Conservation (phyloP, 2,113 vertebrate genomes). For the Felis catus region F.catus_Fca126_mat1.0 CM031413.1:72279501-72280000, state of each 20-base stretch:
- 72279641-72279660: neutral
- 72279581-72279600: neutral
- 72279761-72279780: neutral
- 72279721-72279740: neutral
- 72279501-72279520: neutral
- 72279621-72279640: neutral
- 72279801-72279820: slow-evolving; percentile 56
- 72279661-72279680: neutral
- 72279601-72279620: neutral
- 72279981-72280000: slow-evolving; percentile 57
- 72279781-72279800: neutral
- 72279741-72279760: slow-evolving; percentile 25
- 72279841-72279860: slow-evolving; percentile 70
- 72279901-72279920: slow-evolving; percentile 43
- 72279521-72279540: neutral
- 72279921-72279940: slow-evolving; percentile 61
- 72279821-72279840: slow-evolving; percentile 58
- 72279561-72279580: neutral
- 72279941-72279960: neutral
- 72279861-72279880: slow-evolving; percentile 48
- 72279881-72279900: slow-evolving; percentile 50
- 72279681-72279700: neutral
- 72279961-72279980: slow-evolving; percentile 65
- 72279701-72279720: neutral
- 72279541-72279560: neutral